Percentiles rank a stretch among this genome's conserved stretches.
Conservation (phyloP, 2,113 vertebrate genomes). For the Antennarius striatus region DNA sequence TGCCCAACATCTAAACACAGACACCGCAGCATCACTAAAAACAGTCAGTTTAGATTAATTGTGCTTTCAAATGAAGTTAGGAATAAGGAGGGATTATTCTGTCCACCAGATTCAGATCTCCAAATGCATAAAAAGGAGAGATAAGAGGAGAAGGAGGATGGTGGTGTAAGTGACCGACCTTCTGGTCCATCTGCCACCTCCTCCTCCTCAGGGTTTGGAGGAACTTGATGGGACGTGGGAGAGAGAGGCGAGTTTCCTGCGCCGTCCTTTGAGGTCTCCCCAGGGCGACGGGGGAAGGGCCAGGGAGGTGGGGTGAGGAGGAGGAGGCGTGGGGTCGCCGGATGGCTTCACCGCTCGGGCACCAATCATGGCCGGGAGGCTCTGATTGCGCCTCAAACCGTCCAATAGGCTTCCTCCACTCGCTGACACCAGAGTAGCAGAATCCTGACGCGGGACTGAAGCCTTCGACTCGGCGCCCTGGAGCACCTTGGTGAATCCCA, state of each 20-base stretch:
- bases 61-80: constrained; percentile 71
- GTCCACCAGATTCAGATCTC: constrained; percentile 3
- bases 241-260: constrained; percentile 51
- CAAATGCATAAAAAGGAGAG: constrained; percentile 22
- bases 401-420: constrained; percentile 85
- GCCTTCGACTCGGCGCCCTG: constrained; percentile 65
- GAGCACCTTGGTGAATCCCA: constrained; percentile 88
- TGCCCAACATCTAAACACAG: constrained; percentile 35
- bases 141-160: not conserved
- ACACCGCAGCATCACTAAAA: constrained; percentile 45
- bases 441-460: constrained; percentile 74
- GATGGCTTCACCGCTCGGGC: constrained; percentile 73
- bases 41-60: constrained; percentile 56
- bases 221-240: constrained; percentile 48
- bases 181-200: not conserved
- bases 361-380: constrained; percentile 89
- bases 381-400: constrained; percentile 92
- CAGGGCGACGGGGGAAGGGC: constrained; percentile 69
- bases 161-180: not conserved
- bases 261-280: constrained; percentile 79
- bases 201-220: constrained; percentile 58
- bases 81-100: constrained; percentile 36
- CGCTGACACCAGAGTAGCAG: constrained; percentile 84
- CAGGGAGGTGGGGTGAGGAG: constrained; percentile 73
- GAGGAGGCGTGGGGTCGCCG: constrained; percentile 49